Base-by-base conservation (phyloP, 2,797 vertebrate species). In the Ispidina lecontei region DNA sequence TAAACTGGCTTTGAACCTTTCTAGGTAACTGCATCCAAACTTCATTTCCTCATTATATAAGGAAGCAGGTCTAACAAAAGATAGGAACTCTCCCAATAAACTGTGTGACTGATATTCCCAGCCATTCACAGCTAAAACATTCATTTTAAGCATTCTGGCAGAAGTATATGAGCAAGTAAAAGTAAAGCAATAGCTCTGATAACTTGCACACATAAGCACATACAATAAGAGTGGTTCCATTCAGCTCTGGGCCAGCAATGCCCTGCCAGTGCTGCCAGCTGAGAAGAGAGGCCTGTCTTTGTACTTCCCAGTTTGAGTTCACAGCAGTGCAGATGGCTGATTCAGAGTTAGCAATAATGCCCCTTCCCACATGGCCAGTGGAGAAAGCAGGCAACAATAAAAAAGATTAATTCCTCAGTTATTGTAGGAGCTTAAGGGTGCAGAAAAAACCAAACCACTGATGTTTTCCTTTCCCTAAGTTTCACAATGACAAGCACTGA, bases 321-420 rank as follows among this genome's bases (percentile, higher is more conserved):
- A 46, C 0, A 82, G 35, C 52, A 43, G 21, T 8, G 49, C 1
- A 43, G 29, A 14, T 8, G 12, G 67, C n/a, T 12, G 33, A 84
- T 47, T 52, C 29, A n/a, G 17, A 84, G 52, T 15, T 7, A 59
- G 15, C 76, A 79, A 64, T 22, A 91, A 79, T 2, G 3, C 5
- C 55, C 47, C 8, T 37, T 82, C 28, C 56, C 14, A 72, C 13
- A 5, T 0, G 8, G 0, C 47, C 65, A 18, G 1, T n/a, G 9
- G 20, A 51, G 37, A 60, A 71, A 58, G 60, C 3, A 25, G 20
- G n/a, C 28, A 55, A 44, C 16, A 78, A 15, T 10, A 41, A 70
- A 78, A 74, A 73, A 46, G 47, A 21, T 4, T 8, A 29, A 46
- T 62, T 62, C 43, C 16, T 83, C 33, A 17, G 54, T 31, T 58